These are phyloP conservation scores for Cisticola juncidis DNA, from an alignment of 2,113 vertebrate species.

Conservation along the genomic window DNA sequence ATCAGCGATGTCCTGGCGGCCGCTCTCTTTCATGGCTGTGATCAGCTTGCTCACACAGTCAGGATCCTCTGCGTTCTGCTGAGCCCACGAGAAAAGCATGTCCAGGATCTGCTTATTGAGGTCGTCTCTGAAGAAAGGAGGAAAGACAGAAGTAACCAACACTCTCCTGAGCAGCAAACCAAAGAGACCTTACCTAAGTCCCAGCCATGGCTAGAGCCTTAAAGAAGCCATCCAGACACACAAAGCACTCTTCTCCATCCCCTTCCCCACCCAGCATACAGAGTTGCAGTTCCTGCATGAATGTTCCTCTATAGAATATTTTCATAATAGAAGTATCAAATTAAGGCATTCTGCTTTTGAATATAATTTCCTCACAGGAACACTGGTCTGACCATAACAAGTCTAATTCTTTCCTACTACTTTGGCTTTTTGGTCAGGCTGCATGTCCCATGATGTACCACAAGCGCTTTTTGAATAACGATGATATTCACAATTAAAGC, in stretches of 20 bases:
- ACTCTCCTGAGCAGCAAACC: background rate
- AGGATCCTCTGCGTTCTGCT: conserved; percentile 72
- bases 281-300: background rate
- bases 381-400: background rate
- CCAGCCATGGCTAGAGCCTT: background rate
- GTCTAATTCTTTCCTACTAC: background rate
- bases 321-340: background rate
- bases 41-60: conserved; percentile 79
- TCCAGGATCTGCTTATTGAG: conserved; percentile 84
- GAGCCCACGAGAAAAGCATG: conserved; percentile 93
- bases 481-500: conserved; percentile 2
- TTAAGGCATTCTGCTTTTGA: background rate
- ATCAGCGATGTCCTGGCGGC: conserved; percentile 86
- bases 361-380: background rate
- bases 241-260: background rate
- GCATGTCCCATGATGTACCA: background rate
- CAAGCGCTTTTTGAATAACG: background rate
- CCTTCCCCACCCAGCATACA: background rate
- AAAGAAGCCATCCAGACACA: background rate
- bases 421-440: background rate
- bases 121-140: conserved; percentile 76
- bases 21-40: conserved; percentile 82
- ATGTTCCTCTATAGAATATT: background rate
- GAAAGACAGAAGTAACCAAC: background rate
- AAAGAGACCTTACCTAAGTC: background rate